Evolutionary conservation across 2,113 vertebrate species (phyloP).

Genomic region (Pogona vitticeps): DNA sequence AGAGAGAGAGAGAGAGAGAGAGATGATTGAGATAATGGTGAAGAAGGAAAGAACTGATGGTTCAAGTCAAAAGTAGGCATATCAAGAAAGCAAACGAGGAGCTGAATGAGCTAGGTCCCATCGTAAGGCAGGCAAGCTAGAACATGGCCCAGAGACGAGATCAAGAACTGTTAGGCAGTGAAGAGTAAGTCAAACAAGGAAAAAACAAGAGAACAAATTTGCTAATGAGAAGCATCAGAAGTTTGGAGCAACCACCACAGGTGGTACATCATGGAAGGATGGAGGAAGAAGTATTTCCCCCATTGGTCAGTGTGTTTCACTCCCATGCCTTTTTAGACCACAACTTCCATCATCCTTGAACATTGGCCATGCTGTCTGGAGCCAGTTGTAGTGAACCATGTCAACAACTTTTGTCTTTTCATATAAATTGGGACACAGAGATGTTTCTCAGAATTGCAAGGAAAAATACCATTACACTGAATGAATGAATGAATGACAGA

Average conservation of each 20-base stretch:
- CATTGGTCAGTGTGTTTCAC: too few relatives aligned
- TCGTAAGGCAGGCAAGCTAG: background rate
- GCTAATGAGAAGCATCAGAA: background rate
- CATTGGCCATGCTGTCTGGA: background rate
- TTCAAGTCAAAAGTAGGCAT: too few relatives aligned
- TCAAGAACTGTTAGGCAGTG: too few relatives aligned
- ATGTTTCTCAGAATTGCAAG: background rate
- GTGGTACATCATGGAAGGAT: too few relatives aligned
- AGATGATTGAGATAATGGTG: too few relatives aligned
- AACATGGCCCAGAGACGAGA: background rate
- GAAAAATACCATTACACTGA: background rate
- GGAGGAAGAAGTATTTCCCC: too few relatives aligned
- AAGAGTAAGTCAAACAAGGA: background rate
- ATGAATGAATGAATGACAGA: background rate
- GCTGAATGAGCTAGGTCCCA: background rate
- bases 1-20: too few relatives aligned
- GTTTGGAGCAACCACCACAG: too few relatives aligned
- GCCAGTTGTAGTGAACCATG: background rate
- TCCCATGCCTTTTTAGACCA: background rate
- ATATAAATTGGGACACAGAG: background rate
- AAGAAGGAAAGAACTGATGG: too few relatives aligned
- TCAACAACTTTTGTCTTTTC: background rate
- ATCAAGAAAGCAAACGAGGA: too few relatives aligned
- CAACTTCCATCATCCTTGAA: background rate
- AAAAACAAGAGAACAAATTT: background rate